Conservation (phyloP, 2,113 vertebrate genomes). For the Chascanopsetta lugubris region DNA sequence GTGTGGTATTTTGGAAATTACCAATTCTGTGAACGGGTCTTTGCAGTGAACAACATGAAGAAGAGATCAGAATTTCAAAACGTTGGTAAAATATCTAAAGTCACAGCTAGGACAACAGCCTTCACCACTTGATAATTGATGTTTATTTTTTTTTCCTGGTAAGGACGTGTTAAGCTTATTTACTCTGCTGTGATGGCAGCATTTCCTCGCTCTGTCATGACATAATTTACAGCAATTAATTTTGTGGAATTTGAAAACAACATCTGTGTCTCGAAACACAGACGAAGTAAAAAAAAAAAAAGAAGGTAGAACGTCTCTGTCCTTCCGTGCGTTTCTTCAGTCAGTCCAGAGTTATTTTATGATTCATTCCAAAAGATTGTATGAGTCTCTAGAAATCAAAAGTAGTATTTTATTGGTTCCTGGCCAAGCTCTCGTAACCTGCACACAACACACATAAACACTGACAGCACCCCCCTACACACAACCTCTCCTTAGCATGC, state of each 20-base stretch:
- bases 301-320: not conserved
- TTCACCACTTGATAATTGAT: not conserved
- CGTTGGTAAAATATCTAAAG: not conserved
- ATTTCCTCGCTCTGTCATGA: conserved; percentile 7
- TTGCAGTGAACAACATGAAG: not conserved
- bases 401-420: conserved; percentile 50
- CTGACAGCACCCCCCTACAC: conserved; percentile 32
- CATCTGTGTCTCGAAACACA: conserved; percentile 4
- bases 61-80: no score
- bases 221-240: conserved; percentile 9
- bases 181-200: conserved; percentile 5
- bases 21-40: not conserved
- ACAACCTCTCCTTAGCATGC: conserved; percentile 57
- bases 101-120: conserved; percentile 12
- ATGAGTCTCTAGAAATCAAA: conserved; percentile 49
- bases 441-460: conserved; percentile 49
- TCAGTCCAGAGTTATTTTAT: conserved; percentile 31
- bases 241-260: not conserved
- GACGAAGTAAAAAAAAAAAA: not conserved
- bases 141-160: conserved; percentile 4
- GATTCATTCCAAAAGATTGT: conserved; percentile 27
- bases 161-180: not conserved
- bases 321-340: conserved; percentile 2
- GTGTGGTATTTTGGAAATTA: conserved; percentile 5
- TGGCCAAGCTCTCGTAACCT: conserved; percentile 42